A percentile compares a stretch with the other conserved stretches of the same genome.
Evolutionary conservation across 2,888 invertebrate genomes (phyloP).

Genomic region (Prenolepis imparis): DNA sequence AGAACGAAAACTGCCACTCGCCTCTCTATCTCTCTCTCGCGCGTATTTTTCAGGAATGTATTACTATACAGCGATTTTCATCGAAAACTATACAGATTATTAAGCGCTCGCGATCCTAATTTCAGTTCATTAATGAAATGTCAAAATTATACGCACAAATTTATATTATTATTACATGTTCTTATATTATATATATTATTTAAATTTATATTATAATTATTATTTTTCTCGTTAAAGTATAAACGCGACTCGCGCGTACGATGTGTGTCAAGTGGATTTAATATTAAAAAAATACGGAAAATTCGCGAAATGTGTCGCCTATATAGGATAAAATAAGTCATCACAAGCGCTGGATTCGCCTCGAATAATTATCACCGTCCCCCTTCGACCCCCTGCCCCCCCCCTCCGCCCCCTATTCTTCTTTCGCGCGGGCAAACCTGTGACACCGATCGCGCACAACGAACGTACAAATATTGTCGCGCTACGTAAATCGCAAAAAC

Average conservation of each 20-base stretch:
- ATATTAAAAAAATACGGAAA: neutral
- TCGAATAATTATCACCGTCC: constrained; percentile 58
- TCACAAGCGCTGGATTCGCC: constrained; percentile 34
- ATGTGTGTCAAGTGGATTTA: neutral
- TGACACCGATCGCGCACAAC: constrained; percentile 70
- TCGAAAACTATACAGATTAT: neutral
- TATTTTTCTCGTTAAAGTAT: too few species aligned
- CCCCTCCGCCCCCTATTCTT: neutral
- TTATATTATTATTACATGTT: neutral
- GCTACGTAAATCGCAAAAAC: constrained; percentile 78
- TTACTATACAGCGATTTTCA: neutral
- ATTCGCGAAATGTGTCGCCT: neutral
- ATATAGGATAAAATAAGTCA: neutral
- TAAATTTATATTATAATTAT: too few species aligned
- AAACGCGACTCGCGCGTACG: neutral
- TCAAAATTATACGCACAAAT: constrained; percentile 2
- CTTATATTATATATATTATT: too few species aligned
- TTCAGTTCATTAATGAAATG: neutral
- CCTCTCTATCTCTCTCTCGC: constrained; percentile 13
- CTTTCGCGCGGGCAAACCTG: constrained; percentile 31
- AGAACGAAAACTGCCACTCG: constrained; percentile 66
- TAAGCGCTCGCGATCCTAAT: neutral
- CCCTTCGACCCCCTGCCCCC: too few species aligned
- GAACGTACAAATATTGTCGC: constrained; percentile 76
- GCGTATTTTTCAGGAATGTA: neutral